Conservation (phyloP, 1,140 invertebrate species). For the Lamellibrachia luymesi region DNA sequence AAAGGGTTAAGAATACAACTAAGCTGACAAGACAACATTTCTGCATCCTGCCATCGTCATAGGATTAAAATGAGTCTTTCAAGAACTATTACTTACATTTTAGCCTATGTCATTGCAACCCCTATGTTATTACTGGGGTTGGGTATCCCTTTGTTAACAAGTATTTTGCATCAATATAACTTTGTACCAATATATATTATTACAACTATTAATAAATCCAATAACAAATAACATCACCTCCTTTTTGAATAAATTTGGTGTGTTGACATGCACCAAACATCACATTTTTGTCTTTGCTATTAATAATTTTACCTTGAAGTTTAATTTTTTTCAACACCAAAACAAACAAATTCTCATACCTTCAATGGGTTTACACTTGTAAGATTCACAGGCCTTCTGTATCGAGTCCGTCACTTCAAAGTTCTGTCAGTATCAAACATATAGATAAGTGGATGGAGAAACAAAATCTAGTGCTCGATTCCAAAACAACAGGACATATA, state of each 20-base stretch:
- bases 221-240: slow-evolving; percentile 31
- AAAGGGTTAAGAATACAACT: neutral
- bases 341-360: slow-evolving; percentile 47
- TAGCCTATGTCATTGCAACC: neutral
- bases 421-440: slow-evolving; percentile 66
- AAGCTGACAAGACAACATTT: neutral
- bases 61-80: neutral
- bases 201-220: slow-evolving; percentile 7
- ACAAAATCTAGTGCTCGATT: neutral
- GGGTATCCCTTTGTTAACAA: neutral
- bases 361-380: slow-evolving; percentile 96
- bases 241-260: no score
- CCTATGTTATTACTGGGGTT: neutral
- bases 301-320: neutral
- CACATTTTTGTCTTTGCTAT: neutral
- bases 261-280: neutral
- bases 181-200: neutral
- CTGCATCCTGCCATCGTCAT: neutral
- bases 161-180: neutral
- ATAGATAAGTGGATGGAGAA: neutral
- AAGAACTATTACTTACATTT: neutral
- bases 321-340: neutral
- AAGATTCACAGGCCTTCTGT: slow-evolving; percentile 87
- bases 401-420: slow-evolving; percentile 90
- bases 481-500: no score